Evolutionary conservation across 2,888 invertebrate species (phyloP).

Genomic region (Listrodromus nycthemerus): DNA sequence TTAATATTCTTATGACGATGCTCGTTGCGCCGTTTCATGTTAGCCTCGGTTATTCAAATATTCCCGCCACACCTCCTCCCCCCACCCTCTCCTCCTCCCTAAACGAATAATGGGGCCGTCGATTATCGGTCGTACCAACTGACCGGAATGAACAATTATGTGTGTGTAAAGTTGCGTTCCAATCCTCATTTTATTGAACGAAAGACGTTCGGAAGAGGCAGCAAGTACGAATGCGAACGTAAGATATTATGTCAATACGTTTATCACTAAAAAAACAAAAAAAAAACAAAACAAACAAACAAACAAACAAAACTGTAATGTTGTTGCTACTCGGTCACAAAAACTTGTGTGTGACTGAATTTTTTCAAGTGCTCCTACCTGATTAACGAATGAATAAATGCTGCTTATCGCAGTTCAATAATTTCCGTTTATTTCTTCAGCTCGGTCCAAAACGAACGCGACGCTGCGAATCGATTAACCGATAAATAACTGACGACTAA

Average conservation of each 20-base stretch:
- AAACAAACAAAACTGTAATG: constrained; percentile 72
- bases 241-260: constrained; percentile 58
- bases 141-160: constrained; percentile 8
- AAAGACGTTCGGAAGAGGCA: constrained; percentile 20
- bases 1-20: constrained; percentile 63
- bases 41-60: constrained; percentile 39
- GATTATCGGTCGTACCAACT: constrained; percentile 8
- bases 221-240: constrained; percentile 50
- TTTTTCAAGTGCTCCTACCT: constrained; percentile 76
- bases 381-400: constrained; percentile 79
- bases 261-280: constrained; percentile 42
- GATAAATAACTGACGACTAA: neutral
- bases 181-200: constrained; percentile 2
- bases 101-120: constrained; percentile 4
- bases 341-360: constrained; percentile 73
- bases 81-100: too few relatives aligned
- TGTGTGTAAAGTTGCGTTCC: constrained; percentile 43
- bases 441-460: neutral
- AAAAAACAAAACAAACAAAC: constrained; percentile 38
- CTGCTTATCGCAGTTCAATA: constrained; percentile 80
- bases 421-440: constrained; percentile 20
- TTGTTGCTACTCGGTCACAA: constrained; percentile 71
- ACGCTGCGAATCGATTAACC: neutral
- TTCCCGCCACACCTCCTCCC: neutral
- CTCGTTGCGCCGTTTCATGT: constrained; percentile 29